Evolutionary conservation across 2,888 invertebrate species (phyloP), one percentile per base, ranked within the genome.

Genomic region (Dexiosoma caninum): DNA sequence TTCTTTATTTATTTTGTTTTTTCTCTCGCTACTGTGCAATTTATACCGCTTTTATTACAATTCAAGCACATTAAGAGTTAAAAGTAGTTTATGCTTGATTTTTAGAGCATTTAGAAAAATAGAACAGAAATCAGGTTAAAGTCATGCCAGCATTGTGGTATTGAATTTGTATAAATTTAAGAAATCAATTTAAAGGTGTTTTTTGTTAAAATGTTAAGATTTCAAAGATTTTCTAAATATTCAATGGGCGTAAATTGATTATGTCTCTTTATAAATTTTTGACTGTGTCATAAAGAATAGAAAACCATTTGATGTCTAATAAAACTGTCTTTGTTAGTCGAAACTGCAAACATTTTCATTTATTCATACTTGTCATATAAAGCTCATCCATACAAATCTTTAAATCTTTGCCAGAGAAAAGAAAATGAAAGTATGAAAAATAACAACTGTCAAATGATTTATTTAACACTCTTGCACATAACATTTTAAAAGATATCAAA

Each of bases 361-460:
- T 53, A 27, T 55, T 42, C 21, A 8, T 21, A n/a, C 7, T 19
- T 27, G 12, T 53, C 74, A 14, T 55, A n/a, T n/a, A 69, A 76
- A 55, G 69, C 76, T 55, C 37, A 55, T 37, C 62, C 37, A 37
- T 76, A 69, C 37, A 60, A 69, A 69, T 67, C 44, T 57, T 62
- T 49, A 49, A 66, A 49, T 67, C 49, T 59, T 37, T 14, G 30
- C 40, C 14, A 27, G 35, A 35, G 14, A 14, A 27, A 7, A 42
- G 2, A 27, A 49, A 19, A 32, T 12, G 19, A 6, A 46, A 16
- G 14, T 3, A 64, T 10, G n/a, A 37, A 46, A 74, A 74, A 69
- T 64, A 35, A 6, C 46, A 69, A 57, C 79, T 75, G 75, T 80
- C 70, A 75, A 80, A 80, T 80, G 64, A 75, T 80, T 75, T 75